These are phyloP conservation scores for Oryzaephilus surinamensis DNA, from an alignment of 1,140 invertebrate genomes.

Conservation along the genomic window DNA sequence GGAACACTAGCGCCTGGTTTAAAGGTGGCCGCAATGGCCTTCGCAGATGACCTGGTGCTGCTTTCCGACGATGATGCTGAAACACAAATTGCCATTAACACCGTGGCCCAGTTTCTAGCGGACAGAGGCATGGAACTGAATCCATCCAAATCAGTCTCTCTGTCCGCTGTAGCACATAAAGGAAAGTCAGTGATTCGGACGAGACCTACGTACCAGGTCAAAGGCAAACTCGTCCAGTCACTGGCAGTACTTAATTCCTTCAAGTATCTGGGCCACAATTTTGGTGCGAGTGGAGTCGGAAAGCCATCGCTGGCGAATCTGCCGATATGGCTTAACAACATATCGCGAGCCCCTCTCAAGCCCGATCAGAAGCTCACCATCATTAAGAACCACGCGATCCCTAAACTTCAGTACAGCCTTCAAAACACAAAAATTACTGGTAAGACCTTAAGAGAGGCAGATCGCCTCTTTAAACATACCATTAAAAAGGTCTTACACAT, in stretches of 20 bases:
- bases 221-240: conserved; percentile 7
- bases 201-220: conserved; percentile 8
- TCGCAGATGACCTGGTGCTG: conserved; percentile 35
- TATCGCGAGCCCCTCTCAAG: neutral
- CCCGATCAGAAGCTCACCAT: neutral
- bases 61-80: conserved; percentile 18
- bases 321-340: neutral
- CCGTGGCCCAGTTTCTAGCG: neutral
- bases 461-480: neutral
- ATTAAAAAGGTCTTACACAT: neutral
- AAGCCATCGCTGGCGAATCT: neutral
- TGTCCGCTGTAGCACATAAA: conserved; percentile 23
- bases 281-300: neutral
- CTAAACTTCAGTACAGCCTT: neutral
- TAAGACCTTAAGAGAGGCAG: neutral
- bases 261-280: neutral
- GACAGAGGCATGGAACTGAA: conserved; percentile 19
- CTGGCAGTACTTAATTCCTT: conserved; percentile 6
- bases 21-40: conserved; percentile 24
- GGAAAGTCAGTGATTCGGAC: conserved; percentile 8
- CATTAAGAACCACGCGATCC: neutral
- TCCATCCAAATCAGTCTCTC: conserved; percentile 25
- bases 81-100: conserved; percentile 9
- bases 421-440: neutral
- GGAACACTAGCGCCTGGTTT: conserved; percentile 5